Conservation (phyloP, 2,113 vertebrate genomes). For the Raja brachyura region DNA sequence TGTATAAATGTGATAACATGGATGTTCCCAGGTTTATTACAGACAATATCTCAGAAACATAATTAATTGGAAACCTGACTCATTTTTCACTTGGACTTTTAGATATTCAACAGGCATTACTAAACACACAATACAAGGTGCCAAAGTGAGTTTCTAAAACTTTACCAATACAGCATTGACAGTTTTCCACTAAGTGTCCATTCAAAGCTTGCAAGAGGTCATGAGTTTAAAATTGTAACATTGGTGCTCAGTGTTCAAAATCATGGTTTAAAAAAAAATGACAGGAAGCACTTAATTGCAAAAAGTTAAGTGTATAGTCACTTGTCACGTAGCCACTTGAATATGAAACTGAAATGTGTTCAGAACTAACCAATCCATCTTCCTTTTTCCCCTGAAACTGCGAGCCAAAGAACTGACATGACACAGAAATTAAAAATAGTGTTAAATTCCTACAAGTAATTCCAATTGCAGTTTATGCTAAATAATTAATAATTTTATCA, state of each 20-base stretch:
- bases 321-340: slow-evolving; percentile 15
- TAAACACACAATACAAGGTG: neutral
- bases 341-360: slow-evolving; percentile 13
- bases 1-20: neutral
- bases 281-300: slow-evolving; percentile 26
- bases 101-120: neutral
- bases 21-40: neutral
- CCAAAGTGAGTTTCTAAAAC: neutral
- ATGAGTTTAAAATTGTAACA: neutral
- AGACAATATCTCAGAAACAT: too few relatives aligned
- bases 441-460: neutral
- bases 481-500: neutral
- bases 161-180: neutral
- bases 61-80: neutral
- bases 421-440: neutral
- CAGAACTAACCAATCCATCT: slow-evolving; percentile 19
- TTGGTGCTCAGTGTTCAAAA: neutral
- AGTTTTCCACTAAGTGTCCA: neutral
- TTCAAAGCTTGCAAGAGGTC: neutral
- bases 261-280: neutral
- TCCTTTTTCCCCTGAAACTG: neutral
- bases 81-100: neutral
- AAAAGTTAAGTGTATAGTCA: neutral
- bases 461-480: neutral
- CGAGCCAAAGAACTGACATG: neutral